Percentiles rank a stretch among this genome's conserved stretches.
phyloP scores from a whole-genome alignment of 2,888 invertebrate species.

The Odontothrips loti region DNA sequence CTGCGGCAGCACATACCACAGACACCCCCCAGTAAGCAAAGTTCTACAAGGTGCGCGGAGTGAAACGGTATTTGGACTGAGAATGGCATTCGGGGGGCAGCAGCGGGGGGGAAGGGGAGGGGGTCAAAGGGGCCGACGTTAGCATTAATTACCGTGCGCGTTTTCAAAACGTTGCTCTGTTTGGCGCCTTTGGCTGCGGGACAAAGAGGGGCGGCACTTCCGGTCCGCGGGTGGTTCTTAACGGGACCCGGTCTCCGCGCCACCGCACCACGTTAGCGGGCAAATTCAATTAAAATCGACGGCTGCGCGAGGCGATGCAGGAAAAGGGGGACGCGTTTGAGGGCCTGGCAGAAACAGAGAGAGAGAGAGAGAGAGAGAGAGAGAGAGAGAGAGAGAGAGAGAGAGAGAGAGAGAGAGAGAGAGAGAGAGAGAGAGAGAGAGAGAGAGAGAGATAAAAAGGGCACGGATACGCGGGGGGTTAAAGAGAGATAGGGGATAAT shows the following conservation, averaged over 20 bases:
- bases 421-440: neutral
- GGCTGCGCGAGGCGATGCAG: neutral
- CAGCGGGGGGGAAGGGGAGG: too few species aligned
- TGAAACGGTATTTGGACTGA: constrained; percentile 28
- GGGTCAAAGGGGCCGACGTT: too few species aligned
- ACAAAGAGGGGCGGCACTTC: too few species aligned
- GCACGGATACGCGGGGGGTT: neutral
- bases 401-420: neutral
- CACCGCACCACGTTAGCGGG: neutral
- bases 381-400: constrained; percentile 6
- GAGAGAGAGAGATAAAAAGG: neutral
- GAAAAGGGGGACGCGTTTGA: neutral
- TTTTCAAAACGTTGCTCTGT: too few species aligned
- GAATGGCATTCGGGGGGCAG: neutral
- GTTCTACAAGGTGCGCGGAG: too few species aligned
- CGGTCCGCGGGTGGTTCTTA: too few species aligned
- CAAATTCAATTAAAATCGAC: constrained; percentile 1
- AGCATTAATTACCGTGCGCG: too few species aligned
- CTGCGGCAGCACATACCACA: neutral
- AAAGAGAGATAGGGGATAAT: neutral
- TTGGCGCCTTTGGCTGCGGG: too few species aligned
- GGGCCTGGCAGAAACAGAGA: neutral
- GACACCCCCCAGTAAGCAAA: neutral
- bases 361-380: constrained; percentile 18
- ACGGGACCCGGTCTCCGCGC: too few species aligned